A percentile compares a stretch with the other conserved stretches of the same genome.
phyloP scores from a whole-genome alignment of 2,888 invertebrate species.

The Chaitophorus viminalis region DNA sequence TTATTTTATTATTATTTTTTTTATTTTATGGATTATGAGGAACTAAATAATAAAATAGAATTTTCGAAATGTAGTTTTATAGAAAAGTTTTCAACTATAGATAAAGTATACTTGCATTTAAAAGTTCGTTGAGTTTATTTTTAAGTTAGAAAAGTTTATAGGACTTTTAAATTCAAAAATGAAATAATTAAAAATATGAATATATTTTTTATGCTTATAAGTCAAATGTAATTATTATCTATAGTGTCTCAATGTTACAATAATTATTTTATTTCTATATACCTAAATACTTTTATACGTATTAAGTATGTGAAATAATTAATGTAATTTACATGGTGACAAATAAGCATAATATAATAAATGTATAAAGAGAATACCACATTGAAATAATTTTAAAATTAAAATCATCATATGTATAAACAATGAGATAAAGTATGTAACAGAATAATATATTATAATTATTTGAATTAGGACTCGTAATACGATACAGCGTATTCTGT shows the following conservation, averaged over 20 bases:
- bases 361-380: too few relatives aligned
- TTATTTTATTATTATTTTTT: neutral
- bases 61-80: neutral
- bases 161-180: conserved; percentile 11
- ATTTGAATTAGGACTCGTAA: too few relatives aligned
- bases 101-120: neutral
- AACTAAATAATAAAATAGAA: conserved; percentile 14
- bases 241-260: neutral
- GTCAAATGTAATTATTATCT: neutral
- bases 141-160: conserved; percentile 7
- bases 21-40: neutral
- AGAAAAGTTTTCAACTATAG: neutral
- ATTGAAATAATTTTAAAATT: too few relatives aligned
- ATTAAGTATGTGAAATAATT: too few relatives aligned
- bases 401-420: too few relatives aligned
- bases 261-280: neutral
- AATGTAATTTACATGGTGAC: too few relatives aligned
- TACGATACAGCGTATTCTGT: too few relatives aligned
- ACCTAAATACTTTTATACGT: too few relatives aligned
- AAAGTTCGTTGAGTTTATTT: conserved; percentile 14
- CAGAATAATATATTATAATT: too few relatives aligned
- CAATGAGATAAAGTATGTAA: too few relatives aligned
- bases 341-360: too few relatives aligned
- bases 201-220: neutral
- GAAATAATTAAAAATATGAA: conserved; percentile 20